Evolutionary conservation across 2,888 invertebrate species (phyloP).

Genomic region (Oscheius sp.): DNA sequence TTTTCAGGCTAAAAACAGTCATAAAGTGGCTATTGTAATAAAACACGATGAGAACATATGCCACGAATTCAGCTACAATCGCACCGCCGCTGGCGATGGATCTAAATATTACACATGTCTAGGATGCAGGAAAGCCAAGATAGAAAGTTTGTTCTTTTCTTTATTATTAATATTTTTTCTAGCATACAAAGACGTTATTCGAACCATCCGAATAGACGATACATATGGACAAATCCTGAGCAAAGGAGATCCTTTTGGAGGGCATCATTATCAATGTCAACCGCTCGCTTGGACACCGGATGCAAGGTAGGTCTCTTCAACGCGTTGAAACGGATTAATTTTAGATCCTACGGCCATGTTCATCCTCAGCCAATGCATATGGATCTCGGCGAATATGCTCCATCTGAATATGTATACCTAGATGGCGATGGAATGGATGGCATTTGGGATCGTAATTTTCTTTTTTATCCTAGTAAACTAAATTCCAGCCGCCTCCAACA

Average conservation of each 20-base stretch:
- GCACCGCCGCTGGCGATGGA: slow-evolving; percentile 42
- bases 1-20: slow-evolving; percentile 40
- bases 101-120: slow-evolving; percentile 57
- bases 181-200: slow-evolving; percentile 53
- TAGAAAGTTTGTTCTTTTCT: slow-evolving; percentile 41
- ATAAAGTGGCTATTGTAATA: slow-evolving; percentile 52
- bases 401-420: slow-evolving; percentile 41
- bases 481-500: background rate
- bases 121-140: slow-evolving; percentile 54
- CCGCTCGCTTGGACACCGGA: slow-evolving; percentile 36
- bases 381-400: slow-evolving; percentile 34
- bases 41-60: slow-evolving; percentile 46
- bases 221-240: slow-evolving; percentile 44
- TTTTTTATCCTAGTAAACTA: too few species aligned
- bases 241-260: slow-evolving; percentile 51
- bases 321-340: background rate
- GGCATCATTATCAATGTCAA: slow-evolving; percentile 55
- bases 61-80: slow-evolving; percentile 57
- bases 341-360: slow-evolving; percentile 28
- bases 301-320: background rate
- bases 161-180: slow-evolving; percentile 19
- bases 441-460: slow-evolving; percentile 37
- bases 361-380: slow-evolving; percentile 39
- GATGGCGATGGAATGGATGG: slow-evolving; percentile 44
- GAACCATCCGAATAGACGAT: slow-evolving; percentile 55